phyloP scores from a whole-genome alignment of 2,113 vertebrate species.

The Hypocryptadius cinnamomeus region DNA sequence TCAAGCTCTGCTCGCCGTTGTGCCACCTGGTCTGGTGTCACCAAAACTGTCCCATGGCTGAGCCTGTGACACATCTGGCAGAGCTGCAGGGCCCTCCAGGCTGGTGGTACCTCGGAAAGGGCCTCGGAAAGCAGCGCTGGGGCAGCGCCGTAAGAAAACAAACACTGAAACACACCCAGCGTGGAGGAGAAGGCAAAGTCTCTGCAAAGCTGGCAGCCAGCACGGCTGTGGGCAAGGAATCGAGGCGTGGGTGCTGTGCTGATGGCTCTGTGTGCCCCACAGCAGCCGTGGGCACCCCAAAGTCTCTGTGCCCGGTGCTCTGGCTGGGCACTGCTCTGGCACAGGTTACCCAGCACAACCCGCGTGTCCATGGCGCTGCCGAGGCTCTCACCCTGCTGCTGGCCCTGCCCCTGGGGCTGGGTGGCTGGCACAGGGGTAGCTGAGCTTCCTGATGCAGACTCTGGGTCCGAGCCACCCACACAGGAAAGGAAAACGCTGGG shows the following conservation, averaged over 20 bases:
- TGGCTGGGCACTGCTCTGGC: accelerated
- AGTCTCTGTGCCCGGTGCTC: neutral
- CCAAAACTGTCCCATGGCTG: neutral
- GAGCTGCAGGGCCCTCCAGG: neutral
- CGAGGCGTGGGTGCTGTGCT: accelerated
- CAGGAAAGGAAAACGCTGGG: neutral
- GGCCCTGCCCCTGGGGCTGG: neutral
- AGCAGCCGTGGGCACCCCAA: neutral
- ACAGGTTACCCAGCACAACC: neutral
- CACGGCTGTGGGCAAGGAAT: neutral
- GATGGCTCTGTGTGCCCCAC: accelerated
- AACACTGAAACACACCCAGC: neutral
- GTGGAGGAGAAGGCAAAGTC: neutral
- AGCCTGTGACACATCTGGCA: neutral
- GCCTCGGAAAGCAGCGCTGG: neutral
- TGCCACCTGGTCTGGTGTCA: neutral
- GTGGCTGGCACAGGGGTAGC: neutral
- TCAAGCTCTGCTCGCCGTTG: accelerated
- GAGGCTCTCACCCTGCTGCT: accelerated
- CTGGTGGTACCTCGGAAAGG: neutral
- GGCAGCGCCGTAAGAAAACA: neutral
- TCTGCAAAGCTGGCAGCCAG: neutral
- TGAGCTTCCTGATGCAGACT: neutral
- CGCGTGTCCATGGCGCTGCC: accelerated
- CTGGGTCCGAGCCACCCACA: neutral